phyloP scores from a whole-genome alignment of 2,113 vertebrate genomes.

The Indicator indicator region DNA sequence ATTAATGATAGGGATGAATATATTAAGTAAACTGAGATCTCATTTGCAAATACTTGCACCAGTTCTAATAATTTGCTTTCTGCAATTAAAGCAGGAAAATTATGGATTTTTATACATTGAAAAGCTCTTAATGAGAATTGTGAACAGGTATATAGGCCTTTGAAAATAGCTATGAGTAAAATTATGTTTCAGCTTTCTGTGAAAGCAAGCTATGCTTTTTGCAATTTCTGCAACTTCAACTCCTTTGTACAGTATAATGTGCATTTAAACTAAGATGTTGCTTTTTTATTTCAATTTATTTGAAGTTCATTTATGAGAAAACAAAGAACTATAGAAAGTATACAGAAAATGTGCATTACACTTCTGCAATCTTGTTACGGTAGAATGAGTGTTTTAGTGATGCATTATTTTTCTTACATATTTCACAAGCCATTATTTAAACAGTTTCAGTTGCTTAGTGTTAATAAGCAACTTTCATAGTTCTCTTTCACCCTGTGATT shows the following conservation, averaged over 20 bases:
- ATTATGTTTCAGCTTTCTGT: not conserved
- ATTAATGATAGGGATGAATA: not conserved
- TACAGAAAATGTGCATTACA: not conserved
- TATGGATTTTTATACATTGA: not conserved
- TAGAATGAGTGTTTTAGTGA: not conserved
- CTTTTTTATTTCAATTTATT: not conserved
- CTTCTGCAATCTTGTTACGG: not conserved
- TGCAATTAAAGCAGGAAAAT: not conserved
- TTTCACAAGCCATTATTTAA: not conserved
- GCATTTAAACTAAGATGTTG: not conserved
- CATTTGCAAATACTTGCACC: not conserved
- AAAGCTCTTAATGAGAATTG: not conserved
- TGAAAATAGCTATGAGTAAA: not conserved
- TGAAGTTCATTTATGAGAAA: not conserved
- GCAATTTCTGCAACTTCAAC: not conserved
- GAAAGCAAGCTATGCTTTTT: not conserved
- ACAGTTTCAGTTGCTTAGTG: not conserved
- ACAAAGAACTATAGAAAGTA: not conserved
- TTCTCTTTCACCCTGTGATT: not conserved
- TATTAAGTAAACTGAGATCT: constrained; percentile 12
- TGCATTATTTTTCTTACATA: not conserved
- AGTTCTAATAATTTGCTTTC: not conserved
- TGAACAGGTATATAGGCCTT: not conserved
- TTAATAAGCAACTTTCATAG: not conserved
- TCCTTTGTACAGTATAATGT: not conserved